phyloP scores from a whole-genome alignment of 2,113 vertebrate species.

The Lepisosteus osseus region DNA sequence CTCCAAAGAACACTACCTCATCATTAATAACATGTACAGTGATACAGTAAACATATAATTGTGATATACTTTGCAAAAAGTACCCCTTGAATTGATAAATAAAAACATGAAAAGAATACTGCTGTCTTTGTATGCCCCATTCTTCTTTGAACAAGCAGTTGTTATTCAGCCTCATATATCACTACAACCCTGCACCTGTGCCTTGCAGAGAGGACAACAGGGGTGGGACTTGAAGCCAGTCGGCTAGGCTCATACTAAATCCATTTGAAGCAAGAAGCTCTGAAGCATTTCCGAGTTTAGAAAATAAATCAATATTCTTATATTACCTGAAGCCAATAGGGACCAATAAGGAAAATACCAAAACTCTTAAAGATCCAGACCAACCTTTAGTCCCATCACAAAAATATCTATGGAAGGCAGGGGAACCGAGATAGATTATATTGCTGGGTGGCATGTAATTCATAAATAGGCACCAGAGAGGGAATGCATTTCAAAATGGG shows the following conservation, averaged over 20 bases:
- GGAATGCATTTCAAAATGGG: conserved; percentile 8
- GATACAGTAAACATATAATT: too few relatives aligned
- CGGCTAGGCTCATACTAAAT: not conserved
- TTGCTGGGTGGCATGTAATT: conserved; percentile 18
- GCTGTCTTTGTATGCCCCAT: too few relatives aligned
- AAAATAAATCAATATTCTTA: conserved; percentile 32
- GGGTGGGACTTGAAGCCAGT: not conserved
- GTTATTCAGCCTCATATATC: too few relatives aligned
- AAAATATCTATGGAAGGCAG: conserved; percentile 4
- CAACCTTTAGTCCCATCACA: conserved; percentile 26
- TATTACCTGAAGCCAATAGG: conserved; percentile 28
- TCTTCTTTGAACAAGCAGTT: too few relatives aligned
- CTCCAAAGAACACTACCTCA: too few relatives aligned
- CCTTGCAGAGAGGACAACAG: too few relatives aligned
- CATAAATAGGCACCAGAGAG: conserved; percentile 33
- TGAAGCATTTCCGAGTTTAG: conserved; percentile 24
- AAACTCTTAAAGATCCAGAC: conserved; percentile 25
- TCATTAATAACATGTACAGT: too few relatives aligned
- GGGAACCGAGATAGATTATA: conserved; percentile 36
- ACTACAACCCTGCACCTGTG: too few relatives aligned
- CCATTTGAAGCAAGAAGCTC: conserved; percentile 7
- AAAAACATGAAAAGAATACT: too few relatives aligned
- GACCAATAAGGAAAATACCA: conserved; percentile 30
- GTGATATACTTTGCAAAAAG: too few relatives aligned
- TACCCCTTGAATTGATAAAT: too few relatives aligned